Base-by-base conservation (phyloP, 2,113 vertebrate genomes). In the Cyanoliseus patagonus region DNA sequence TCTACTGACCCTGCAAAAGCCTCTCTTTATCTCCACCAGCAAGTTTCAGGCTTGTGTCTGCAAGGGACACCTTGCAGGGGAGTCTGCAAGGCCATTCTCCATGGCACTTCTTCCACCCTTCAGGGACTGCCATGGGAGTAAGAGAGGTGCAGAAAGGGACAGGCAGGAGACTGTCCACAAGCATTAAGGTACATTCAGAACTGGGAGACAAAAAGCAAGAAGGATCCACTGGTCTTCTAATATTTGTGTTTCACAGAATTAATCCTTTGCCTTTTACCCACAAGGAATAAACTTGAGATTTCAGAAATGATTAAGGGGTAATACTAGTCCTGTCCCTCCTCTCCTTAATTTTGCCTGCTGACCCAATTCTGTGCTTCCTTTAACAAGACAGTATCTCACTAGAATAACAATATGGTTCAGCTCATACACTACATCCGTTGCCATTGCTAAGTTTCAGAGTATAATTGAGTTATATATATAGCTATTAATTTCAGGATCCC, bases 401-500 rank as follows among this genome's bases (percentile, higher is more conserved):
- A 52, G 79, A 90, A 85, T 75, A 90, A 61, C 20, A 76, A 28
- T 64, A 24, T 30, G 18, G 17, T 47, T 91, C 62, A 47, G 67
- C 76, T 91, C 17, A 30, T 73, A 72, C 27, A 51, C 24, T n/a
- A n/a, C 0, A 1, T 91, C 73, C 80, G 51, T 86, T 86, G 76
- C n/a, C 64, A 89, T 59, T 78, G 73, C 83, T 63, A 72, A 78
- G 15, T 78, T 94, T 92, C 73, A 59, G 35, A 86, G 39, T 78
- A 70, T 53, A 91, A 93, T 88, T 88, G 63, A 70, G 61, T 72
- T 91, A 74, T 78, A 94, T 88, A 90, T 88, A 86, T 46, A 92
- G 31, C 66, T 86, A 86, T 90, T 94, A 90, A 83, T 83, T 90
- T 90, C 61, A 82, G 33, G 14, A 46, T 88, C 86, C 93, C 64